Conservation (phyloP, 2,888 invertebrate genomes). For the Drosophila kanekoi region DNA sequence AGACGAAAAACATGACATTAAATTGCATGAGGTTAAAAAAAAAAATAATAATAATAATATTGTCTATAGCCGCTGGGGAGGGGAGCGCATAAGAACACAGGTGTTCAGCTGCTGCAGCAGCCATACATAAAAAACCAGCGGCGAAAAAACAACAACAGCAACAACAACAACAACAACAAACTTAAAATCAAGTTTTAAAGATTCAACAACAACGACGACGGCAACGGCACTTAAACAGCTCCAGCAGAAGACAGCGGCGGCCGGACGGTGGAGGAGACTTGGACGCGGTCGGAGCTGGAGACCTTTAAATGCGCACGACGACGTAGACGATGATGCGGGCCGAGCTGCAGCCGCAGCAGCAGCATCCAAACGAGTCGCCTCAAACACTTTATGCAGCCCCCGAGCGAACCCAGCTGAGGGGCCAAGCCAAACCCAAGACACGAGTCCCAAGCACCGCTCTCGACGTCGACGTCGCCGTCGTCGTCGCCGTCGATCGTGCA, state of each 20-base stretch:
- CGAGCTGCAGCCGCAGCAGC: constrained; percentile 48
- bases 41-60: constrained; percentile 61
- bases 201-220: constrained; percentile 64
- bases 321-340: constrained; percentile 60
- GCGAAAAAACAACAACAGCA: constrained; percentile 41
- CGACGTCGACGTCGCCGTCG: constrained; percentile 1
- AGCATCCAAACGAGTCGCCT: constrained; percentile 67
- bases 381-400: constrained; percentile 44
- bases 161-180: constrained; percentile 46
- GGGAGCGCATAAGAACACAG: constrained; percentile 70
- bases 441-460: constrained; percentile 47
- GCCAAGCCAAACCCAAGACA: constrained; percentile 58
- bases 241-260: constrained; percentile 43
- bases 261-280: constrained; percentile 6
- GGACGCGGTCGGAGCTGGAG: constrained; percentile 47
- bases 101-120: constrained; percentile 74
- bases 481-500: constrained; percentile 60
- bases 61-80: constrained; percentile 53
- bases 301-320: constrained; percentile 74
- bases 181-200: constrained; percentile 81
- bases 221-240: constrained; percentile 67
- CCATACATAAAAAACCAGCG: constrained; percentile 62
- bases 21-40: constrained; percentile 75
- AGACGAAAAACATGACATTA: constrained; percentile 81
- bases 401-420: constrained; percentile 42